Evolutionary conservation across 2,797 vertebrate species (phyloP), one percentile per base, ranked within the genome.

Genomic region (Oreonectes daqikongensis): DNA sequence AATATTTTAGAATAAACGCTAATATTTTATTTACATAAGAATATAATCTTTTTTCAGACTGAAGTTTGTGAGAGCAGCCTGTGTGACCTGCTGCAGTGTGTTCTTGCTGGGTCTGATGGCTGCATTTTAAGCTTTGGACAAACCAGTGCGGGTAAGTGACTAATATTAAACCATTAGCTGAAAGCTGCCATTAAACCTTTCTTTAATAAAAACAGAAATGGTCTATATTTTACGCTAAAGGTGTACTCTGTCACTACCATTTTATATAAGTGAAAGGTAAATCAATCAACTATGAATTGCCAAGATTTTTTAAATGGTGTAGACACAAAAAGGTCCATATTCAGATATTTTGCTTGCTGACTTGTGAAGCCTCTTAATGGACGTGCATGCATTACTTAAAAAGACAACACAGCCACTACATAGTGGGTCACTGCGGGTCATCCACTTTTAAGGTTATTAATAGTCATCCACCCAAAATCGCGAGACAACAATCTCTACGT

Each of bases 61-160:
- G 97, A 99, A 88, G 93, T 99, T 35, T 95, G 97, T 72, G 94
- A 96, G 1, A 96, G 94, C 42, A 95, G 96, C 17, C 90, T 99
- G 90, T 92, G 93, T 70, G 98, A 98, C 55, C 95, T 98, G 86
- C 97, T 99, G 89, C 97, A 98, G 84, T 97, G 95, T 10, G 97
- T 99, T 80, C 93, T 99, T 82, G 97, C 95, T 4, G 97, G 98
- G 53, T 95, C 94, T 28, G 95, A 99, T 30, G 97, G 96, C 89
- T 99, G 98, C 0, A 91, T 99, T 30, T 94, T 99, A 90, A 96
- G 94, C 83, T 94, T 99, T 83, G 97, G 98, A 38, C 96, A 95
- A 15, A 90, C 94, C 71, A 95, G 95, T 81, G 92, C 95, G 84
- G 97, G 98, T 99, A 87, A 92, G 96, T 95, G 81, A 86, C 79